Evolutionary conservation across 2,888 invertebrate genomes (phyloP).

Genomic region (Bellardia bayeri): DNA sequence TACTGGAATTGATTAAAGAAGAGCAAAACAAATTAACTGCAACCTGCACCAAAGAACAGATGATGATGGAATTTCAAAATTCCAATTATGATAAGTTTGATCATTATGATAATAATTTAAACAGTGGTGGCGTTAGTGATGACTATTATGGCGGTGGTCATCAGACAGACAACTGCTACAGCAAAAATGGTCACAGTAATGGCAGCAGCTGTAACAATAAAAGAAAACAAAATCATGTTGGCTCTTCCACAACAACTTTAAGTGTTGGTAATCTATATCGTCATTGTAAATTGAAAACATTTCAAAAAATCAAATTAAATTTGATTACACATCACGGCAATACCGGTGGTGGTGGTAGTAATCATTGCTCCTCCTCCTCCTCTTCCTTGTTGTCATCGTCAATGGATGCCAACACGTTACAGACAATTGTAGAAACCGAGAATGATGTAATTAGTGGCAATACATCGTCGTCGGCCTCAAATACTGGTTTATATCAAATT

Average conservation of each 20-base stretch:
- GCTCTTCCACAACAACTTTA: constrained; percentile 56
- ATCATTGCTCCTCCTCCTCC: constrained; percentile 62
- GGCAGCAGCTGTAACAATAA: constrained; percentile 26
- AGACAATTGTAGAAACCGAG: constrained; percentile 82
- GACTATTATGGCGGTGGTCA: constrained; percentile 61
- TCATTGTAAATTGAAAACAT: constrained; percentile 82
- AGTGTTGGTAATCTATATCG: constrained; percentile 80
- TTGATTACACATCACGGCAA: constrained; percentile 79
- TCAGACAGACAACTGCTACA: constrained; percentile 51
- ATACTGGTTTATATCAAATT: constrained; percentile 81
- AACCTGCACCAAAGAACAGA: constrained; percentile 83
- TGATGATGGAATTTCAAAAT: constrained; percentile 76
- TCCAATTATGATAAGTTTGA: constrained; percentile 73
- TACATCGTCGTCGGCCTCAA: constrained; percentile 32
- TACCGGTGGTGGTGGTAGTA: constrained; percentile 70
- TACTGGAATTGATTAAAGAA: constrained; percentile 57
- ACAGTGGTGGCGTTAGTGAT: constrained; percentile 62
- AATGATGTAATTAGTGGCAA: constrained; percentile 77
- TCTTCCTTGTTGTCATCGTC: constrained; percentile 69
- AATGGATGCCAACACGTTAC: constrained; percentile 77
- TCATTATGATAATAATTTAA: constrained; percentile 62
- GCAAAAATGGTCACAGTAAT: constrained; percentile 52
- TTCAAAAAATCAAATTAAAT: constrained; percentile 82
- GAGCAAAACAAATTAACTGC: constrained; percentile 80
- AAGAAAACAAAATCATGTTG: constrained; percentile 47